Percentiles rank a stretch among this genome's conserved stretches.
Evolutionary conservation across 2,888 invertebrate genomes (phyloP).

Genomic region (Tridacna crocea): DNA sequence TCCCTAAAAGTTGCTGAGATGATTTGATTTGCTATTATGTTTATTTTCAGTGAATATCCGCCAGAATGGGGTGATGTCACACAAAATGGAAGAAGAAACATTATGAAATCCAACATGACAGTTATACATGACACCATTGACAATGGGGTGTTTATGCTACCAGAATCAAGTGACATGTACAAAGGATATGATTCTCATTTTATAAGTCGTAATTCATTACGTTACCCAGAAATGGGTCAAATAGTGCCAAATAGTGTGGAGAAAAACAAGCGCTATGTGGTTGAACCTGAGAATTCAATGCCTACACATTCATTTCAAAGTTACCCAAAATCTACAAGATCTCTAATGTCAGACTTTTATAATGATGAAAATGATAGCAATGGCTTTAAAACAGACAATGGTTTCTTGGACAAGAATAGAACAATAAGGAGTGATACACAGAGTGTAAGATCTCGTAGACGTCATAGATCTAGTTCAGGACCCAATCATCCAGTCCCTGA

Average conservation of each 20-base stretch:
- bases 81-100: constrained; percentile 77
- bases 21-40: constrained; percentile 3
- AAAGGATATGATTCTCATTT: constrained; percentile 51
- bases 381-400: constrained; percentile 44
- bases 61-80: constrained; percentile 79
- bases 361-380: constrained; percentile 50
- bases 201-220: constrained; percentile 38
- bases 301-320: constrained; percentile 23
- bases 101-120: constrained; percentile 67
- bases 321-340: constrained; percentile 11
- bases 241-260: constrained; percentile 53
- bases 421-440: constrained; percentile 37
- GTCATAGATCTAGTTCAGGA: constrained; percentile 37
- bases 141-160: constrained; percentile 74
- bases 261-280: constrained; percentile 34
- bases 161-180: constrained; percentile 68
- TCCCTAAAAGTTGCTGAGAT: too few relatives aligned
- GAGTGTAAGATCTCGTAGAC: constrained; percentile 51
- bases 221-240: constrained; percentile 57
- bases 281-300: constrained; percentile 18
- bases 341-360: constrained; percentile 5
- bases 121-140: constrained; percentile 36
- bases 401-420: constrained; percentile 36
- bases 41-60: constrained; percentile 77
- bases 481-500: constrained; percentile 48